Percentiles rank a stretch among this genome's conserved stretches.
Conservation (phyloP, 2,113 vertebrate genomes). For the Silurus meridionalis region DNA sequence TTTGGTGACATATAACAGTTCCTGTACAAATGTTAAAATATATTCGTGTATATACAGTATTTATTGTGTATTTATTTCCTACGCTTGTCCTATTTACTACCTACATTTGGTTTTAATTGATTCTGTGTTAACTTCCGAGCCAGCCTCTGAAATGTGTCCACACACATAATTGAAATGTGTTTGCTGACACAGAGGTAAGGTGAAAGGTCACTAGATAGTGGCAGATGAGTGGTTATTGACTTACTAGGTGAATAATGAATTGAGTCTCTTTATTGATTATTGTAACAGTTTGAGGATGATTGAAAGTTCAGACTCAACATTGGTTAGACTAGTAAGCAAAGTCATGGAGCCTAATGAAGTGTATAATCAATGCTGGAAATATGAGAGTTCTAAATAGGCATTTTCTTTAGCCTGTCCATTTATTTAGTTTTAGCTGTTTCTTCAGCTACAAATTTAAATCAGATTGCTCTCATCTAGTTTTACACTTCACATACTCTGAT, state of each 20-base stretch:
- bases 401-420: neutral
- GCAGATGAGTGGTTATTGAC: conserved; percentile 18
- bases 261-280: conserved; percentile 42
- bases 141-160: neutral
- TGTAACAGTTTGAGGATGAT: conserved; percentile 30
- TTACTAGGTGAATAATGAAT: conserved; percentile 41
- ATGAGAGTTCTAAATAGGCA: neutral
- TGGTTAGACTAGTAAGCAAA: neutral
- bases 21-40: neutral
- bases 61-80: neutral
- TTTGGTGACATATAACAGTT: no score
- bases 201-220: conserved; percentile 16
- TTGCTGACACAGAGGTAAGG: neutral
- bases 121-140: no score
- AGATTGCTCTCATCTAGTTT: conserved; percentile 1
- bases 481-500: conserved; percentile 46
- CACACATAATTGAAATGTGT: neutral
- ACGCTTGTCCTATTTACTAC: no score
- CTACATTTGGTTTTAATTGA: no score
- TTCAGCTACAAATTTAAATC: neutral
- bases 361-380: neutral
- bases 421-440: conserved; percentile 7
- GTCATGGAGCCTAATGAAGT: neutral
- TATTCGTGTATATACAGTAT: neutral
- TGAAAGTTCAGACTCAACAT: neutral